Percentiles rank a stretch among this genome's conserved stretches.
Conservation (phyloP, 1,140 invertebrate genomes). For the Palaemon carinicauda region DNA sequence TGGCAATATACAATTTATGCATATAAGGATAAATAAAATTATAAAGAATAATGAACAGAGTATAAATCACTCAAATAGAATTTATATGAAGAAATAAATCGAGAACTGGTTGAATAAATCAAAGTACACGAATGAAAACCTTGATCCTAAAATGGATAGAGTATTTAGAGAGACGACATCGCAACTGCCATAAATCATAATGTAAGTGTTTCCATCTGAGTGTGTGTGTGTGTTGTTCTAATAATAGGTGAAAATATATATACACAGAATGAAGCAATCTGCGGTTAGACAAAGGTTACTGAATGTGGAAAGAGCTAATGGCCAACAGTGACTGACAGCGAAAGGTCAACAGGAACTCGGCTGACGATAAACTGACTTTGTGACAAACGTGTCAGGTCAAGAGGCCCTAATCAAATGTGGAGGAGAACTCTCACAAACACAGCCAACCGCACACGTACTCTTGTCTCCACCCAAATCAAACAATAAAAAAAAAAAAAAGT, state of each 20-base stretch:
- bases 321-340: background rate
- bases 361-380: conserved; percentile 9
- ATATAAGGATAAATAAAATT: too few relatives aligned
- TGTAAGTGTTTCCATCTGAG: too few relatives aligned
- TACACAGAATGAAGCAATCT: background rate
- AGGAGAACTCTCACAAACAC: conserved; percentile 14
- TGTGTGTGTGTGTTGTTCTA: background rate
- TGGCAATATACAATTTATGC: too few relatives aligned
- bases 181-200: background rate
- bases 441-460: background rate
- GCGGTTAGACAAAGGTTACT: background rate
- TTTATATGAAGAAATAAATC: too few relatives aligned
- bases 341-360: conserved; percentile 6
- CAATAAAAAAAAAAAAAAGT: too few relatives aligned
- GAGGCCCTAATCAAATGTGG: background rate
- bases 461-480: background rate
- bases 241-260: background rate
- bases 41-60: too few relatives aligned
- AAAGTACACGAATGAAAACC: too few relatives aligned
- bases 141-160: too few relatives aligned
- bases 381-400: conserved; percentile 31
- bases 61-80: too few relatives aligned
- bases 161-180: too few relatives aligned
- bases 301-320: background rate
- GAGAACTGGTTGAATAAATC: too few relatives aligned